A percentile compares a stretch with the other conserved stretches of the same genome.
These are phyloP conservation scores for Rhipidura dahli DNA, from an alignment of 2,113 vertebrate genomes.

Conservation along the genomic window DNA sequence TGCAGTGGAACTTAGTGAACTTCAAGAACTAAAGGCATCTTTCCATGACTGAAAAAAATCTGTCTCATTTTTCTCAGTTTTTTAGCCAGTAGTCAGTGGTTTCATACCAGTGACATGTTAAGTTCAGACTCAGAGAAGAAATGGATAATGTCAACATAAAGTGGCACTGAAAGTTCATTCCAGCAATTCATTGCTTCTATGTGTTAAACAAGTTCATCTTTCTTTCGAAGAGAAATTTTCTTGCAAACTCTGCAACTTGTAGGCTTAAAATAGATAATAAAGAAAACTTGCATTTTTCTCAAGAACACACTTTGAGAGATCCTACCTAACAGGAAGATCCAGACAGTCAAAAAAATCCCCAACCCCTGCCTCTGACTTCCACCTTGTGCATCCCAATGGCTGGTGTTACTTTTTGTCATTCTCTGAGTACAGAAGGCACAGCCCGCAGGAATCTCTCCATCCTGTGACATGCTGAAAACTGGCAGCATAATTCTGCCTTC, in stretches of 20 bases:
- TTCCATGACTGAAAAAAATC: neutral
- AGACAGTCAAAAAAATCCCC: neutral
- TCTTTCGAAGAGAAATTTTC: neutral
- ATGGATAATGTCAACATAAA: neutral
- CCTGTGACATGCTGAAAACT: neutral
- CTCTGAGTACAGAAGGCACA: neutral
- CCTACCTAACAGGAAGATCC: neutral
- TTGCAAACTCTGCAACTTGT: neutral
- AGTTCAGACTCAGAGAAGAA: neutral
- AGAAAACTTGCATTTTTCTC: neutral
- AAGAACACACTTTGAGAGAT: neutral
- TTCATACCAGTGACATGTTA: neutral
- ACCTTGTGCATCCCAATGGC: neutral
- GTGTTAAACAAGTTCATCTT: neutral
- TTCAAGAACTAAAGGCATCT: neutral
- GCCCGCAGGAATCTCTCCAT: neutral
- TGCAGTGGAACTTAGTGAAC: neutral
- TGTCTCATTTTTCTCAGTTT: neutral
- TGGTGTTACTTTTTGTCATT: neutral
- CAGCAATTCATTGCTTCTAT: neutral
- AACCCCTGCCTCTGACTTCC: accelerated
- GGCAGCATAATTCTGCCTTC: neutral
- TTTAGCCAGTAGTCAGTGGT: neutral
- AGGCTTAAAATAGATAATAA: neutral
- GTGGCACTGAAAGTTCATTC: neutral